phyloP scores from a whole-genome alignment of 2,888 invertebrate genomes.

The Amblyjoppa proteus region DNA sequence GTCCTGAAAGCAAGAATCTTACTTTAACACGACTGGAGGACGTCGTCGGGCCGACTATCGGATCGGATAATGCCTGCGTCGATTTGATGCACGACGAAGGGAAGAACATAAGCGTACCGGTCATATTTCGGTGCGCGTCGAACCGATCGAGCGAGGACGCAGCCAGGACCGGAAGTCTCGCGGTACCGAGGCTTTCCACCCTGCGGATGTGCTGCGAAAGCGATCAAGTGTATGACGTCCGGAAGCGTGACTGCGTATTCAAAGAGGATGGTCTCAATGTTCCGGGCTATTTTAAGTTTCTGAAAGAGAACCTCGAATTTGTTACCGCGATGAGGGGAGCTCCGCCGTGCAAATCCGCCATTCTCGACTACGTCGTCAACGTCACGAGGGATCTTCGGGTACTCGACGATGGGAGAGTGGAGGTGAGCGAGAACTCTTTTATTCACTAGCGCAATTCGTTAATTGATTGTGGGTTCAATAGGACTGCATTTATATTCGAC shows the following conservation, averaged over 20 bases:
- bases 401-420: constrained; percentile 50
- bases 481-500: too few relatives aligned
- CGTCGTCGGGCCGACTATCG: constrained; percentile 36
- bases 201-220: constrained; percentile 74
- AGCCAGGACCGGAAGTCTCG: constrained; percentile 24
- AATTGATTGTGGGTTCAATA: too few relatives aligned
- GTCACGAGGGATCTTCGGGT: constrained; percentile 40
- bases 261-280: neutral
- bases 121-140: constrained; percentile 72
- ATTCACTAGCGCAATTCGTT: too few relatives aligned
- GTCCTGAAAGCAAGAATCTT: constrained; percentile 34
- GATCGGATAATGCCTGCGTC: constrained; percentile 69
- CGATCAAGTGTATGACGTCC: constrained; percentile 62
- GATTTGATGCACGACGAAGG: constrained; percentile 69
- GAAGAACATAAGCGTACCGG: constrained; percentile 39
- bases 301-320: constrained; percentile 49
- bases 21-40: constrained; percentile 45
- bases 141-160: neutral
- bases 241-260: constrained; percentile 65
- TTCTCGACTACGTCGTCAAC: constrained; percentile 74
- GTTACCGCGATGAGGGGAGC: constrained; percentile 58
- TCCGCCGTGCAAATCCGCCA: constrained; percentile 68
- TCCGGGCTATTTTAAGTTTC: constrained; percentile 1
- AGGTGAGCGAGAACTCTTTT: constrained; percentile 35
- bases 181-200: constrained; percentile 56